These are phyloP conservation scores for Chymomyza procnemis DNA, from an alignment of 2,888 invertebrate genomes.

Conservation along the genomic window DNA sequence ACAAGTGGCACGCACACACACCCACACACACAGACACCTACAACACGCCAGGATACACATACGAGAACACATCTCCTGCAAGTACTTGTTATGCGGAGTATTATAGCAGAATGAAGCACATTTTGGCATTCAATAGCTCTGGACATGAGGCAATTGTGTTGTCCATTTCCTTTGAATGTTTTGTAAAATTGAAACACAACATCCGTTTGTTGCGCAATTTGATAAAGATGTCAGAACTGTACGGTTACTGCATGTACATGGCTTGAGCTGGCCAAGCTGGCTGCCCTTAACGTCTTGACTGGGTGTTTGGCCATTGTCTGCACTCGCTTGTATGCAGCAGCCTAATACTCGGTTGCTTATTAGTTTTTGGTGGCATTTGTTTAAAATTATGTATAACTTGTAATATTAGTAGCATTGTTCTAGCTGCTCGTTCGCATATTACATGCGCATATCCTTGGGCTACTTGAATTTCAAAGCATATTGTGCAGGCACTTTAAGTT, in stretches of 20 bases:
- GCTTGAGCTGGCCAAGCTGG: no score
- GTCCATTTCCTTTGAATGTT: conserved; percentile 34
- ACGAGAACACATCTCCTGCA: neutral
- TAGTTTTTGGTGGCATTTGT: neutral
- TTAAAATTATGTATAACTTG: no score
- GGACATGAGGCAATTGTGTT: conserved; percentile 49
- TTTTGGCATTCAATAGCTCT: conserved; percentile 1
- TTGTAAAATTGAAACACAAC: conserved; percentile 49
- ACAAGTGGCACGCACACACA: conserved; percentile 18
- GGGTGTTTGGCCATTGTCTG: conserved; percentile 3
- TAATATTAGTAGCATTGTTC: no score
- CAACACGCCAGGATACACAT: no score
- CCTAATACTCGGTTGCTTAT: neutral
- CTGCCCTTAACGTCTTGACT: no score
- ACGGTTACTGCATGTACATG: neutral
- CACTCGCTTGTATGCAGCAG: no score
- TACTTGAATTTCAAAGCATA: no score
- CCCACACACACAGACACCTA: neutral
- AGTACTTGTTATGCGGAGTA: neutral
- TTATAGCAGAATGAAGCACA: neutral
- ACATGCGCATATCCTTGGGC: no score
- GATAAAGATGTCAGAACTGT: conserved; percentile 41
- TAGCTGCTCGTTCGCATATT: no score
- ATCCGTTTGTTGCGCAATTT: conserved; percentile 47
- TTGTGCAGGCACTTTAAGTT: no score